These are phyloP conservation scores for Agrilus cyanescens DNA, from an alignment of 2,888 invertebrate genomes.

Conservation along the genomic window DNA sequence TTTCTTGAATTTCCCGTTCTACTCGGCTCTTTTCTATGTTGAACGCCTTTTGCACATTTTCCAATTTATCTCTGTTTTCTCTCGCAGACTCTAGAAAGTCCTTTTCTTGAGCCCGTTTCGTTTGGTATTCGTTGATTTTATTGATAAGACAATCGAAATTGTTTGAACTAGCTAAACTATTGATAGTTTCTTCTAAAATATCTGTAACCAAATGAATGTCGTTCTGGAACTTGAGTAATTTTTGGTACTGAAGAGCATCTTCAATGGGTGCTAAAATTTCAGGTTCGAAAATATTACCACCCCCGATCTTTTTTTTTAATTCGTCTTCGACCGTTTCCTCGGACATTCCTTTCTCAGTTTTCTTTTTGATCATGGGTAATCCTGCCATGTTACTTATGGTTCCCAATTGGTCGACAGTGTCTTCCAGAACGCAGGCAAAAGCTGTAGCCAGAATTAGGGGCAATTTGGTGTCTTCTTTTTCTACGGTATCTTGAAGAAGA, in stretches of 20 bases:
- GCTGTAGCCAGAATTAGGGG: conserved; percentile 6
- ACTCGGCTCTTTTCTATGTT: conserved; percentile 16
- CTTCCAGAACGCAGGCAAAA: conserved; percentile 18
- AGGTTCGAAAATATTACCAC: conserved; percentile 10
- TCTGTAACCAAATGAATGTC: conserved; percentile 16
- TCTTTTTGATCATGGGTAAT: conserved; percentile 9
- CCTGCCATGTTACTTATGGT: conserved; percentile 19
- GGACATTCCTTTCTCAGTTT: conserved; percentile 11
- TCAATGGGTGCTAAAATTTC: conserved; percentile 15
- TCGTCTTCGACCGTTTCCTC: neutral
- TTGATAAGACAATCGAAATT: conserved; percentile 14
- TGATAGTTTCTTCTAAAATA: conserved; percentile 9
- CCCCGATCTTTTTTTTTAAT: neutral
- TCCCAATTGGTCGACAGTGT: conserved; percentile 20
- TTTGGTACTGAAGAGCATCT: conserved; percentile 9
- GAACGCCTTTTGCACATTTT: conserved; percentile 14
- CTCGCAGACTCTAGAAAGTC: conserved; percentile 8
- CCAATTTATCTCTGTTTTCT: conserved; percentile 12
- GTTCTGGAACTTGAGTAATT: conserved; percentile 16
- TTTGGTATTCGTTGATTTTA: conserved; percentile 13
- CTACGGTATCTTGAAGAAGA: neutral
- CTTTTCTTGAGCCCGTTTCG: conserved; percentile 10
- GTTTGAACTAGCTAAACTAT: conserved; percentile 5
- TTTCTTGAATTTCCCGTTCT: conserved; percentile 14
- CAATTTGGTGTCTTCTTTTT: neutral